A percentile compares a stretch with the other conserved stretches of the same genome.
Conservation (phyloP, 2,888 invertebrate species). For the Ypsolopha sequella region DNA sequence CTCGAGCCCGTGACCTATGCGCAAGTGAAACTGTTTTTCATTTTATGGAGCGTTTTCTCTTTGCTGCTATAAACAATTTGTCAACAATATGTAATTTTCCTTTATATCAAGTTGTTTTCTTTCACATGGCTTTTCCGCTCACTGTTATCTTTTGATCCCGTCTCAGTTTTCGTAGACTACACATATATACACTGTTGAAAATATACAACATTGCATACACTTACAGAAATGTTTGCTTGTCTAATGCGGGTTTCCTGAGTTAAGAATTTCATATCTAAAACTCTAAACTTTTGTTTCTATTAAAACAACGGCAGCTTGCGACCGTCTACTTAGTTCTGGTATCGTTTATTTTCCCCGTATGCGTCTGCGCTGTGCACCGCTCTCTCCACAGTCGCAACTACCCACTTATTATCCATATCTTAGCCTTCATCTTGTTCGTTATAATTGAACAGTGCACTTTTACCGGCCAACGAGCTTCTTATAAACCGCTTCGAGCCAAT, state of each 20-base stretch:
- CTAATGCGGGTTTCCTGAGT: too few relatives aligned
- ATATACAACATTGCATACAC: too few relatives aligned
- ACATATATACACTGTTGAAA: too few relatives aligned
- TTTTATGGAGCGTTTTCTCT: constrained; percentile 54
- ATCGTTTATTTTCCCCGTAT: constrained; percentile 3
- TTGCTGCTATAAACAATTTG: constrained; percentile 35
- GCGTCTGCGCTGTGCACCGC: constrained; percentile 22
- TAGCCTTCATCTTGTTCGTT: constrained; percentile 39
- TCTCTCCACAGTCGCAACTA: constrained; percentile 45
- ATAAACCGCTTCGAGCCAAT: not conserved
- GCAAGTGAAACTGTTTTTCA: constrained; percentile 61
- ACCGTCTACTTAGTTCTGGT: not conserved
- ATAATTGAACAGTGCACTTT: constrained; percentile 44
- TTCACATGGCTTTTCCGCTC: not conserved
- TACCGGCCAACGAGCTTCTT: constrained; percentile 12
- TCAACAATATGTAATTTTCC: constrained; percentile 29
- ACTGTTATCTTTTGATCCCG: too few relatives aligned
- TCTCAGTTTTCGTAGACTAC: too few relatives aligned
- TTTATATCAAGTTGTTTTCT: not conserved
- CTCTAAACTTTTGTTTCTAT: too few relatives aligned
- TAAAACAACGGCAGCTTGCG: not conserved
- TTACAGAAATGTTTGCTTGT: too few relatives aligned
- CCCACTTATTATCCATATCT: constrained; percentile 44
- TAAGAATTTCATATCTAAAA: too few relatives aligned
- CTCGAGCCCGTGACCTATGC: constrained; percentile 57